Evolutionary conservation across 2,797 vertebrate species (phyloP), one percentile per base, ranked within the genome.

Genomic region (Onychomys torridus): DNA sequence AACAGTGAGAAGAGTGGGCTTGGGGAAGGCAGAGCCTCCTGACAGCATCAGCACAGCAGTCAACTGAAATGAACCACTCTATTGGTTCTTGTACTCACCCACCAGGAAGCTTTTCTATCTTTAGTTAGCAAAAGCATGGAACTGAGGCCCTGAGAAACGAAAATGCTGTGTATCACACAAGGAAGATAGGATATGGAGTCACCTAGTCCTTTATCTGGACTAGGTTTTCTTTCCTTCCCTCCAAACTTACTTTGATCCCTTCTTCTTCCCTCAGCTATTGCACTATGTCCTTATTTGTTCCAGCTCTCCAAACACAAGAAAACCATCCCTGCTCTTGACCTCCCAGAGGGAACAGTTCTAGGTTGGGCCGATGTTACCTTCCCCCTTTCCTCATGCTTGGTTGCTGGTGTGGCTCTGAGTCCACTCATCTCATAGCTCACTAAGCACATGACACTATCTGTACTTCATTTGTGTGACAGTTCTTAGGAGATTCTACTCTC

Each of bases 111-210:
- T 5, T 11, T 13, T 1, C 61, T 6, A 21, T 1, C 25, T 52
- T 82, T 34, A 73, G 49, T 88, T 63, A 91, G 49, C 61, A 40
- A 91, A 95, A 83, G 79, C 76, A n/a, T 40, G 32, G 11, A 85
- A 63, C 61, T 0, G 1, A n/a, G 34, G 76, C 3, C 16, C 21
- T 5, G 76, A 81, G 37, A 81, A 83, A 55, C n/a, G 32, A 65
- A 57, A 84, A 71, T 19, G 34, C 6, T 4, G 49, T 57, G 3
- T 13, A n/a, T 3, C 49, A n/a, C 8, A 43, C 23, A 49, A 82
- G 34, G 34, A 69, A 46, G 79, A 43, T 12, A 49, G 25, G 49
- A 16, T 21, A 34, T 32, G 46, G 16, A 46, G 10, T 61, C 1
- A n/a, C 6, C 6, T 2, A 10, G 27, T 34, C 32, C 32, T 67